These are phyloP conservation scores for Oscarella lobularis DNA, from an alignment of 37 sponge, comb jelly and placozoan species.

Conservation along the genomic window DNA sequence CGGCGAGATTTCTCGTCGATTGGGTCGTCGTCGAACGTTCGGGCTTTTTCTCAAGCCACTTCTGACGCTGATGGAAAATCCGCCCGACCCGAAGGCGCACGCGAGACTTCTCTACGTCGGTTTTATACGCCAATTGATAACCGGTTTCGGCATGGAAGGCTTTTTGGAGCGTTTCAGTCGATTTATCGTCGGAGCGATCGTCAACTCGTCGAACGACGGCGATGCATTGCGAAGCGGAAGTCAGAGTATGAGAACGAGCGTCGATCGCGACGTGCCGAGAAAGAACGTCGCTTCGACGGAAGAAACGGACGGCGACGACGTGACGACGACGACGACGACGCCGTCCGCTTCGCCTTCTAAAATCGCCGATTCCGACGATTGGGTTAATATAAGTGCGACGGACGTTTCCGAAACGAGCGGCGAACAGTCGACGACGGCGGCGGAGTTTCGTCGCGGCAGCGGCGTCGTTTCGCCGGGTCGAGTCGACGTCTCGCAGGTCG, in stretches of 20 bases:
- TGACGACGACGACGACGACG: too few relatives aligned
- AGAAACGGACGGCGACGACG: not conserved
- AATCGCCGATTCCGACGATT: too few relatives aligned
- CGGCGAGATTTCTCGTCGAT: not conserved
- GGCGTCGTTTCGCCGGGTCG: not conserved
- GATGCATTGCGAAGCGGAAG: not conserved
- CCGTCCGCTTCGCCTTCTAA: too few relatives aligned
- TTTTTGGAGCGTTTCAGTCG: not conserved
- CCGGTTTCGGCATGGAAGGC: not conserved
- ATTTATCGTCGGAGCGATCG: not conserved
- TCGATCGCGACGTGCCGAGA: not conserved
- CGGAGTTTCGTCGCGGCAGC: not conserved
- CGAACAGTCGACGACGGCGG: not conserved
- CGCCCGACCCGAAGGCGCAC: not conserved
- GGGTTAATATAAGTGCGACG: not conserved
- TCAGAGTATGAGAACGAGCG: not conserved
- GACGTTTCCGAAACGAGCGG: not conserved
- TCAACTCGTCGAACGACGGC: not conserved
- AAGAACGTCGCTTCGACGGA: not conserved
- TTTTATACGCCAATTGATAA: not conserved
- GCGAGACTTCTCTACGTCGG: not conserved
- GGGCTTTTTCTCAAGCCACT: not conserved
- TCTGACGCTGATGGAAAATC: not conserved
- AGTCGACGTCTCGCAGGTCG: constrained; percentile 28
- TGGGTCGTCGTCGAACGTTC: not conserved